Conservation (phyloP, 2,797 vertebrate species). For the Amblyraja radiata region DNA sequence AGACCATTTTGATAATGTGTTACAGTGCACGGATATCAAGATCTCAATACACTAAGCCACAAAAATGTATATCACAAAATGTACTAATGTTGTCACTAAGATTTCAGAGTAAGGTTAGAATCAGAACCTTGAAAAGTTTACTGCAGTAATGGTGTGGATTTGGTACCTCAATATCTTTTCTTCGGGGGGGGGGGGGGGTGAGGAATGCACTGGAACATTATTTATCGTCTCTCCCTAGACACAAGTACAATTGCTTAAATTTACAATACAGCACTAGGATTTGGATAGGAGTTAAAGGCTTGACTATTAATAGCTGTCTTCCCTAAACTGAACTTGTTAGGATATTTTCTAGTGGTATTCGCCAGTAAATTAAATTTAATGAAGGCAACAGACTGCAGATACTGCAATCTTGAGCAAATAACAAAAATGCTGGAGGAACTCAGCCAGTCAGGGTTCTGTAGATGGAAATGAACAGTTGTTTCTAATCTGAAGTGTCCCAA, state of each 20-base stretch:
- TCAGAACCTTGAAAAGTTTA: neutral
- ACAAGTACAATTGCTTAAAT: neutral
- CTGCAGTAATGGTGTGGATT: neutral
- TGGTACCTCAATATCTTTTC: neutral
- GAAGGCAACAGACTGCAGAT: no score
- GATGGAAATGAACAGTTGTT: no score
- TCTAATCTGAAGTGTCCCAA: no score
- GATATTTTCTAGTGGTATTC: no score
- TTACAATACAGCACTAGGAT: neutral
- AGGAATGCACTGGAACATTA: neutral
- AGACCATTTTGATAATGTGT: neutral
- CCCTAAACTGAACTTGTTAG: neutral
- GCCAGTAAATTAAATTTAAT: no score
- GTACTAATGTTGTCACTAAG: conserved; percentile 4
- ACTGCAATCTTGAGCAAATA: no score
- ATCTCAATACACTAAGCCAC: neutral
- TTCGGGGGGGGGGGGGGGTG: no score
- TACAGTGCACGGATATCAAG: neutral
- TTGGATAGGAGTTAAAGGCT: neutral
- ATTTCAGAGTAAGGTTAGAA: neutral
- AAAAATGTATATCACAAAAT: neutral
- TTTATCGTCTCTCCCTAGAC: neutral
- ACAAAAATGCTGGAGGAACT: no score
- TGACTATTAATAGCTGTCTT: neutral
- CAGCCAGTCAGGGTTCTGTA: no score